These are phyloP conservation scores for Thereuonema tuberculata DNA, from an alignment of 1,140 invertebrate species.

Conservation along the genomic window DNA sequence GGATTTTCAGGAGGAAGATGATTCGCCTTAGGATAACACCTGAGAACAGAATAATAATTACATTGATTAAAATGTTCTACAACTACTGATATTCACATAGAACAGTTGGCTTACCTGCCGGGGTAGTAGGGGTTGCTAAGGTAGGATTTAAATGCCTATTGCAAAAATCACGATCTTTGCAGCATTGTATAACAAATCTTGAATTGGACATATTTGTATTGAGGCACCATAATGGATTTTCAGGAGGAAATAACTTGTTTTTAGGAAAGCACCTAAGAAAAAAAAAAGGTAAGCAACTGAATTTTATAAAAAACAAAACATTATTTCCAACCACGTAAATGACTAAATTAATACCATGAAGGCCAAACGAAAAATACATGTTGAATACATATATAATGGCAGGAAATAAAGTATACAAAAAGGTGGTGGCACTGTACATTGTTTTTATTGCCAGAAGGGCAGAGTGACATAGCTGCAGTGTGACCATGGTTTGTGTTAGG, in stretches of 20 bases:
- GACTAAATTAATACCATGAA: too few species aligned
- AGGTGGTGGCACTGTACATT: too few species aligned
- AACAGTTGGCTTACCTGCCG: slow-evolving; percentile 26
- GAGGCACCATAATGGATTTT: slow-evolving; percentile 49
- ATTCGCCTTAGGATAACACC: slow-evolving; percentile 38
- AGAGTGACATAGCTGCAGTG: too few species aligned
- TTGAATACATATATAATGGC: too few species aligned
- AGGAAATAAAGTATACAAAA: too few species aligned
- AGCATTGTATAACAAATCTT: slow-evolving; percentile 43
- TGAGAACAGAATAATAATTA: slow-evolving; percentile 19
- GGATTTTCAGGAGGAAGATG: slow-evolving; percentile 38
- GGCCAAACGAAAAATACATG: too few species aligned
- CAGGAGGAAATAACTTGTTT: slow-evolving; percentile 53
- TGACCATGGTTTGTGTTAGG: too few species aligned
- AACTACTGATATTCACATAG: too few species aligned
- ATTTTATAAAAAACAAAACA: slow-evolving; percentile 1
- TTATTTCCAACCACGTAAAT: too few species aligned
- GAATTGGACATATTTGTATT: slow-evolving; percentile 37
- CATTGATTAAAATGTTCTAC: too few species aligned
- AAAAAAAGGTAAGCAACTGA: not conserved
- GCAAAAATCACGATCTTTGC: slow-evolving; percentile 50
- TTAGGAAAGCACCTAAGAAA: slow-evolving; percentile 48
- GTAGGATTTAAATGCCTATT: slow-evolving; percentile 42
- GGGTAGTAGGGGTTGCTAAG: slow-evolving; percentile 23
- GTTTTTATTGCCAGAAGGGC: too few species aligned